These are phyloP conservation scores for Momotus momota DNA, from an alignment of 2,797 vertebrate genomes.

Conservation along the genomic window DNA sequence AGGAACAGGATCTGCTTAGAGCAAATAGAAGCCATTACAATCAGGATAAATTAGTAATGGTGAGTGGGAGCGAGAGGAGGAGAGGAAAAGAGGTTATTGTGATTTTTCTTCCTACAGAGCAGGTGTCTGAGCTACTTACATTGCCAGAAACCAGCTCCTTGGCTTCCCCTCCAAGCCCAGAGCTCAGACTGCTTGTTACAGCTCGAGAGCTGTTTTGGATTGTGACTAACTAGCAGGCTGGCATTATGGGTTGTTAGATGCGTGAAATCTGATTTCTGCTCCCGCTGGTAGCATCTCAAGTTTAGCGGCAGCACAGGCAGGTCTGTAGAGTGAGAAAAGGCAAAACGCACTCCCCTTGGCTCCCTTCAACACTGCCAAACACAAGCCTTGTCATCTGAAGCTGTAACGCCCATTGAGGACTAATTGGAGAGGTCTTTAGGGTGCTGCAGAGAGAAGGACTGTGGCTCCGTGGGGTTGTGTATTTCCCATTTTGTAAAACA, in stretches of 20 bases:
- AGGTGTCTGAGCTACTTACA: background rate
- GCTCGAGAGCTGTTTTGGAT: background rate
- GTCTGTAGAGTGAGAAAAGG: background rate
- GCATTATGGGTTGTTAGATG: background rate
- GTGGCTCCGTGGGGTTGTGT: background rate
- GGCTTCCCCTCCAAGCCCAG: background rate
- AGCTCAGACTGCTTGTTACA: background rate
- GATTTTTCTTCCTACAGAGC: slow-evolving; percentile 21
- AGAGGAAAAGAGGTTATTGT: slow-evolving; percentile 6
- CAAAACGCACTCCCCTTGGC: background rate
- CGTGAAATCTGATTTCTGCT: slow-evolving; percentile 25
- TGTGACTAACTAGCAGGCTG: background rate
- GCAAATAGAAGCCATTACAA: slow-evolving; percentile 39
- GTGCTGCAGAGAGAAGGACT: background rate
- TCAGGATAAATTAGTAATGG: slow-evolving; percentile 58
- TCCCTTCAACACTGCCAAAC: background rate
- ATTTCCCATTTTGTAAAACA: background rate
- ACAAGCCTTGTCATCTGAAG: background rate
- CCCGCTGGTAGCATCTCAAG: background rate
- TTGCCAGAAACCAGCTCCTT: slow-evolving; percentile 16
- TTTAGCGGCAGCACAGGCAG: background rate
- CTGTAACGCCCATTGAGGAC: background rate
- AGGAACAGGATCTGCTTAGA: slow-evolving; percentile 35
- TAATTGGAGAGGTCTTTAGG: background rate
- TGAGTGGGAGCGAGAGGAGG: slow-evolving; percentile 34